Percentiles rank a stretch among this genome's conserved stretches.
Evolutionary conservation across 2,113 vertebrate genomes (phyloP).

Genomic region (Phalacrocorax pelagicus): DNA sequence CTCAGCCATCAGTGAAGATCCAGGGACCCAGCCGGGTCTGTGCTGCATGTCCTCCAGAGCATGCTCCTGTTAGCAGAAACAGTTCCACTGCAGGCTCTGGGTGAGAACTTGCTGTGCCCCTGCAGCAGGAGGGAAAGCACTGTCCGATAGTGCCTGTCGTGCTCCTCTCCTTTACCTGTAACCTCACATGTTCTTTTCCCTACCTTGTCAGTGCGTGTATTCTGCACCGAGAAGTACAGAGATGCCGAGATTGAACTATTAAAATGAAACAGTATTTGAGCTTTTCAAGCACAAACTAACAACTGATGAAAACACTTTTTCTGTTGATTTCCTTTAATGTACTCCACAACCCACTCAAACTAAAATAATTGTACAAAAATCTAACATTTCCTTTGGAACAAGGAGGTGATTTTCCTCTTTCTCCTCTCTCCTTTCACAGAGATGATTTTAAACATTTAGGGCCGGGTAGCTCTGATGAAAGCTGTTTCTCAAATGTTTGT

Average conservation of each 20-base stretch:
- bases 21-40: rapidly evolving
- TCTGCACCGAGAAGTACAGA: not conserved
- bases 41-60: rapidly evolving
- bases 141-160: not conserved
- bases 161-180: not conserved
- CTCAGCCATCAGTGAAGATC: rapidly evolving
- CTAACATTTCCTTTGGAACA: slow-evolving; percentile 14
- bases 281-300: slow-evolving; percentile 19
- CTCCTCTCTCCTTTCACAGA: not conserved
- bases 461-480: not conserved
- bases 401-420: slow-evolving; percentile 29
- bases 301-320: slow-evolving; percentile 38
- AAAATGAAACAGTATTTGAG: slow-evolving; percentile 21
- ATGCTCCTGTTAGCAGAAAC: not conserved
- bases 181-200: not conserved
- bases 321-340: slow-evolving; percentile 25
- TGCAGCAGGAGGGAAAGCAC: not conserved
- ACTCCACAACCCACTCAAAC: slow-evolving; percentile 16
- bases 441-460: slow-evolving; percentile 2
- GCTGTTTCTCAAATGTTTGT: slow-evolving; percentile 15
- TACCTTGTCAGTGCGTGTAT: not conserved
- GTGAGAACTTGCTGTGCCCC: not conserved
- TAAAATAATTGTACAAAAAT: slow-evolving; percentile 40
- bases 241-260: not conserved
- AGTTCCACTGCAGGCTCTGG: not conserved